phyloP scores from a whole-genome alignment of 2,888 invertebrate species.

The Ophion ellenae region DNA sequence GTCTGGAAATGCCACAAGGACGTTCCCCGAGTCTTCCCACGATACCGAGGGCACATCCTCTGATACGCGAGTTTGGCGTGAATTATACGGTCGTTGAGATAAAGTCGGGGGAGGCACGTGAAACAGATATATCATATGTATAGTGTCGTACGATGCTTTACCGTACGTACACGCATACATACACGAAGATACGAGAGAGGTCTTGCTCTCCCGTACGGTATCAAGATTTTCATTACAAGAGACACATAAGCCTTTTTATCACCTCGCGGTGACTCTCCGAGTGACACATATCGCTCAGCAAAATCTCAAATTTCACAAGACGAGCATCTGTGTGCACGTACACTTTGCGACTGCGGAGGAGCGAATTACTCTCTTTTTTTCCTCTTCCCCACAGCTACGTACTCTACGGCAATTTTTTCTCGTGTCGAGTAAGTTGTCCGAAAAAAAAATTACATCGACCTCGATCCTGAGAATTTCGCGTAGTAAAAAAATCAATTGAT shows the following conservation, averaged over 20 bases:
- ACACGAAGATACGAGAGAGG: conserved; percentile 23
- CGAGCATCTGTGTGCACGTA: not conserved
- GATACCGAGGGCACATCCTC: conserved; percentile 23
- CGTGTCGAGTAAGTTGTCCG: not conserved
- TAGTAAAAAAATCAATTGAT: too few species aligned
- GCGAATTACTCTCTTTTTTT: not conserved
- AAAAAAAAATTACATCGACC: conserved; percentile 14
- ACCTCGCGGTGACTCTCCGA: conserved; percentile 34
- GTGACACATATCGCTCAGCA: conserved; percentile 33
- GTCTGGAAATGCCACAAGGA: conserved; percentile 9
- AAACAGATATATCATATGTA: conserved; percentile 32
- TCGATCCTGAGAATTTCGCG: not conserved
- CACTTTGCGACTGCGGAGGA: not conserved
- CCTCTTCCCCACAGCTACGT: not conserved
- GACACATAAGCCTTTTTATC: conserved; percentile 50
- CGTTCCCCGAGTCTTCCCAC: conserved; percentile 26
- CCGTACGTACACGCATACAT: not conserved
- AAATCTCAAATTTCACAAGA: conserved; percentile 38
- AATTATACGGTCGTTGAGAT: conserved; percentile 65
- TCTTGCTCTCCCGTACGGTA: conserved; percentile 1
- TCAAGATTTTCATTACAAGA: conserved; percentile 36
- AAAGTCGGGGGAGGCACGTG: conserved; percentile 61
- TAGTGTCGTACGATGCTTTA: not conserved
- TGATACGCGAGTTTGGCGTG: conserved; percentile 51
- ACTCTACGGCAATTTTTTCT: too few species aligned